phyloP scores from a whole-genome alignment of 2,888 invertebrate genomes.

The Philonicus albiceps region DNA sequence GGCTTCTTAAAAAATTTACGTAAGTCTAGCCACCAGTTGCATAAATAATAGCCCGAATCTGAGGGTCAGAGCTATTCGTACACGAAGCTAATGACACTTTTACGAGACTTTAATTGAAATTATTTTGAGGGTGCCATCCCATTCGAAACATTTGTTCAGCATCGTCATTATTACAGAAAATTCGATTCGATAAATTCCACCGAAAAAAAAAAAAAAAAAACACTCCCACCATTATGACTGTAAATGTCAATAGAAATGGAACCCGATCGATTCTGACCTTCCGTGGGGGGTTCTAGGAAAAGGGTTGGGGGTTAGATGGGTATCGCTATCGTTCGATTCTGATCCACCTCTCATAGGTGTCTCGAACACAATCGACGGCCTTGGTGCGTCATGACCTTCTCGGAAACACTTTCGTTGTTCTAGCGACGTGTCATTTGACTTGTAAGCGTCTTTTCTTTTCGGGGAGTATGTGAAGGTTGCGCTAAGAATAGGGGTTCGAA shows the following conservation, averaged over 20 bases:
- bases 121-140: not conserved
- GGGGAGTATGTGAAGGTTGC: not conserved
- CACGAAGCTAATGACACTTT: not conserved
- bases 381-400: not conserved
- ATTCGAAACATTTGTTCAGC: not conserved
- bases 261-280: not conserved
- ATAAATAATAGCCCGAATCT: not conserved
- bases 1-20: not conserved
- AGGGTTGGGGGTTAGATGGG: not conserved
- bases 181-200: not conserved
- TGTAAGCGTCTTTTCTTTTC: not conserved
- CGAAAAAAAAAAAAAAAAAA: too few species aligned
- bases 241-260: conserved; percentile 20
- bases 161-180: not conserved
- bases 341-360: not conserved
- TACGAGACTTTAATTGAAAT: conserved; percentile 1
- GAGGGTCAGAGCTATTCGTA: not conserved
- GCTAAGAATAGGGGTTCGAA: not conserved
- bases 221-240: not conserved
- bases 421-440: not conserved
- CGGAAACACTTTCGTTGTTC: not conserved
- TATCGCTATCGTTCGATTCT: not conserved
- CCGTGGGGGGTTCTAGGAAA: not conserved
- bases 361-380: not conserved
- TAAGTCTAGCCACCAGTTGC: not conserved